phyloP scores from a whole-genome alignment of 2,888 invertebrate species.

The Trichogramma dendrolimi region DNA sequence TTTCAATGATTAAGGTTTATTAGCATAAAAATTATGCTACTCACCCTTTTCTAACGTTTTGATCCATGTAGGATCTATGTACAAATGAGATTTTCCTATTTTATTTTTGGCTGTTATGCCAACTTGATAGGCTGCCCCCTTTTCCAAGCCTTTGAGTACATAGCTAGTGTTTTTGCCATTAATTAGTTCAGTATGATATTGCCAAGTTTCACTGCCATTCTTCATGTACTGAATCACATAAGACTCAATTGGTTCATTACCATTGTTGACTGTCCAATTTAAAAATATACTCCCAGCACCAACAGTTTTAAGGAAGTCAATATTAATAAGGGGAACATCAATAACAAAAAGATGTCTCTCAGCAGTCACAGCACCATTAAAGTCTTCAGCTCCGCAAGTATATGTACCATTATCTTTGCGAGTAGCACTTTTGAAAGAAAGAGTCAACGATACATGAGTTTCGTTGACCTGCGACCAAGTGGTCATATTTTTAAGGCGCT shows the following conservation, averaged over 20 bases:
- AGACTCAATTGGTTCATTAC: conserved; percentile 65
- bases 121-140: conserved; percentile 65
- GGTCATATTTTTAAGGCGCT: conserved; percentile 48
- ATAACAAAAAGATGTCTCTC: conserved; percentile 59
- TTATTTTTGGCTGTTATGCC: conserved; percentile 66
- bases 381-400: conserved; percentile 45
- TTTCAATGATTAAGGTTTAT: not conserved
- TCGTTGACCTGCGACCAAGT: conserved; percentile 53
- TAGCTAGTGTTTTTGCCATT: conserved; percentile 64
- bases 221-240: conserved; percentile 59
- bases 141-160: conserved; percentile 64
- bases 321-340: conserved; percentile 67
- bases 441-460: conserved; percentile 59
- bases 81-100: conserved; percentile 59
- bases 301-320: conserved; percentile 71
- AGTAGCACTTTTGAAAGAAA: conserved; percentile 58
- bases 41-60: conserved; percentile 60
- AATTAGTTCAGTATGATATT: conserved; percentile 60
- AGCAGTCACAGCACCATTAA: conserved; percentile 53
- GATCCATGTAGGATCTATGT: conserved; percentile 56
- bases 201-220: conserved; percentile 57
- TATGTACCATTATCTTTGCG: conserved; percentile 74
- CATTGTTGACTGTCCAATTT: conserved; percentile 77
- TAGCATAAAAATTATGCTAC: not conserved
- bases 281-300: conserved; percentile 71